Conservation (phyloP, 2,797 vertebrate genomes). For the Onychomys leucogaster region DNA sequence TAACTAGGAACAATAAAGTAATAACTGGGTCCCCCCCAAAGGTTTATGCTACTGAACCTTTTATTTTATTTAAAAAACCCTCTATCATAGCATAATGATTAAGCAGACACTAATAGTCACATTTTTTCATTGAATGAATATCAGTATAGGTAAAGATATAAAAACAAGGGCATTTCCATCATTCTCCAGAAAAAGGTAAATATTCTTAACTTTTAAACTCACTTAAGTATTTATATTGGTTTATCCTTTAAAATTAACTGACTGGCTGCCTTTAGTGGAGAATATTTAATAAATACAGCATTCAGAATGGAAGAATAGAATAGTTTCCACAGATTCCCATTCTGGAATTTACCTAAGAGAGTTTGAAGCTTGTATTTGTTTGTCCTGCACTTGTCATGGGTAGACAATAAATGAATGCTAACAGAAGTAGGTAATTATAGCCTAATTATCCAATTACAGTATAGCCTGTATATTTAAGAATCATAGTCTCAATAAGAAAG, state of each 20-base stretch:
- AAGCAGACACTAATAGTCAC: neutral
- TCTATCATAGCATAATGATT: neutral
- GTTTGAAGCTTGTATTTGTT: neutral
- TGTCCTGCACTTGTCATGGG: neutral
- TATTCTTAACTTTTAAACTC: neutral
- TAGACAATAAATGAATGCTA: neutral
- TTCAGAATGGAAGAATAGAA: neutral
- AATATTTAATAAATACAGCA: neutral
- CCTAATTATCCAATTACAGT: neutral
- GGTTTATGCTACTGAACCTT: neutral
- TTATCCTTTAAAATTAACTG: neutral
- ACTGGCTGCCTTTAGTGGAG: neutral
- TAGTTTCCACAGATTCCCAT: neutral
- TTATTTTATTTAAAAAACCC: neutral
- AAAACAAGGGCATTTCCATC: neutral
- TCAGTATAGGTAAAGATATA: neutral
- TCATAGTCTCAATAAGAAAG: neutral
- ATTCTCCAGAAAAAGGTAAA: neutral
- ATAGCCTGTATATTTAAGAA: neutral
- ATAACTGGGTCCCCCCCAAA: neutral
- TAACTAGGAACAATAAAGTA: neutral
- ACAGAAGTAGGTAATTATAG: neutral
- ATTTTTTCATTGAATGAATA: conserved; percentile 7
- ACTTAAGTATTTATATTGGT: neutral
- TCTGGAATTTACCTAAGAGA: neutral